Evolutionary conservation across 2,797 vertebrate species (phyloP), one percentile per base, ranked within the genome.

Genomic region (Sebastes variabilis): DNA sequence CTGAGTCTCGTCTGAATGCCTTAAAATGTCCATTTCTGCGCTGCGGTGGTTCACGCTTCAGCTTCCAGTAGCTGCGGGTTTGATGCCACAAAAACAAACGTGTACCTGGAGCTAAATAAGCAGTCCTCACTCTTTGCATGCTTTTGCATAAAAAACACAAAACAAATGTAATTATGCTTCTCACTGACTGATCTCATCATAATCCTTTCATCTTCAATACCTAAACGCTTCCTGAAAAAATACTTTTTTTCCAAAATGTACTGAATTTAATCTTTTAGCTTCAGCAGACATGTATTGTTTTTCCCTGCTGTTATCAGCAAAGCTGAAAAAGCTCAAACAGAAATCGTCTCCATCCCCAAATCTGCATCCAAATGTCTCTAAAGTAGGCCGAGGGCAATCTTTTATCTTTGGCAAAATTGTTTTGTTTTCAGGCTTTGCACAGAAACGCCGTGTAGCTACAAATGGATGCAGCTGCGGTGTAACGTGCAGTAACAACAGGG

Each of bases 1-100:
- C 56, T 73, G 64, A 75, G 22, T 86, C 80, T 84, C 74, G 60
- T 66, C 34, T 70, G 72, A 87, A 81, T 10, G 60, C 74, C 70
- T 81, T 2, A 11, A 75, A 70, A 76, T 72, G 77, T 66, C 74
- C 64, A 13, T 72, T 29, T 61, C 55, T 61, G 66, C 68, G 72
- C 68, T 54, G 52, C 11, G 69, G 30, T 8, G 69, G 49, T 67
- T 77, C 24, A 80, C 52, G 11, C 68, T 71, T 68, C 29, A 54
- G 42, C 34, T 59, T 66, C 61, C 54, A 64, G 30, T 2, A 46
- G 56, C 64, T 67, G 52, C 59, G 54, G 16, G 72, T 73, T 62
- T 77, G 61, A 79, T 71, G 27, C 60, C 25, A 60, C 29, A 46
- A 61, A 74, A 81, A 58, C 36, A n/a, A 1, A 11, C 14, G 36